phyloP scores from a whole-genome alignment of 2,113 vertebrate species.

The Macquaria australasica region DNA sequence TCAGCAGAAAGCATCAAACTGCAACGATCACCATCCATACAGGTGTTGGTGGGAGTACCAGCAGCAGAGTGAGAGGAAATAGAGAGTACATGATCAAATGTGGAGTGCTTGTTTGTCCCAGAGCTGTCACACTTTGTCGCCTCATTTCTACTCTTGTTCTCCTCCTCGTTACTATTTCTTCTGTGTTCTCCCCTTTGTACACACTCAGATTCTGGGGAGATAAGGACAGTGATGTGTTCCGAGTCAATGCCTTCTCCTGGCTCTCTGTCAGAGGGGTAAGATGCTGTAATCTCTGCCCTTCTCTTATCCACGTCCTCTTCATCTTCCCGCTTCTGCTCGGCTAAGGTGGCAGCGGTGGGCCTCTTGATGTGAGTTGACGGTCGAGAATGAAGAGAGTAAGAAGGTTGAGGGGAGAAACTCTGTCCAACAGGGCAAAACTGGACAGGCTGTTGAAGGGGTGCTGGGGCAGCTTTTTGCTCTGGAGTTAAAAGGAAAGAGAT shows the following conservation, averaged over 20 bases:
- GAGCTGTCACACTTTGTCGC: background rate
- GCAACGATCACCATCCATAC: background rate
- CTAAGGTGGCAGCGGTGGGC: constrained; percentile 1
- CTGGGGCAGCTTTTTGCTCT: constrained; percentile 73
- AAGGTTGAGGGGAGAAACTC: constrained; percentile 63
- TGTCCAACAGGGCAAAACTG: constrained; percentile 71
- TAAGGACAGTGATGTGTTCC: constrained; percentile 70
- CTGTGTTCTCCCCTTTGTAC: constrained; percentile 22
- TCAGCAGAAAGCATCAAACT: constrained; percentile 7
- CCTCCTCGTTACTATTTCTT: constrained; percentile 20
- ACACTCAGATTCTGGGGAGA: constrained; percentile 60
- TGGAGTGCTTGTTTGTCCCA: background rate
- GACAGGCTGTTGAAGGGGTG: constrained; percentile 40
- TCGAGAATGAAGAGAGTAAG: constrained; percentile 42
- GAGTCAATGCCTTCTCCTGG: constrained; percentile 86
- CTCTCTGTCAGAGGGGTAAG: constrained; percentile 81
- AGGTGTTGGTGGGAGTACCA: background rate
- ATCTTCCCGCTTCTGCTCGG: constrained; percentile 49
- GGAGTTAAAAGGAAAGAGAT: constrained; percentile 29
- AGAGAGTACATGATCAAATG: background rate
- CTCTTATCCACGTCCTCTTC: constrained; percentile 45
- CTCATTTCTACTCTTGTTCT: constrained; percentile 35
- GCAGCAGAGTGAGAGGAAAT: background rate
- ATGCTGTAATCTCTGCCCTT: constrained; percentile 23
- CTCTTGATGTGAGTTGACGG: constrained; percentile 59